Percentiles rank a stretch among this genome's conserved stretches.
phyloP scores from a whole-genome alignment of 1,140 invertebrate genomes.

The Leptopilina clavipes region DNA sequence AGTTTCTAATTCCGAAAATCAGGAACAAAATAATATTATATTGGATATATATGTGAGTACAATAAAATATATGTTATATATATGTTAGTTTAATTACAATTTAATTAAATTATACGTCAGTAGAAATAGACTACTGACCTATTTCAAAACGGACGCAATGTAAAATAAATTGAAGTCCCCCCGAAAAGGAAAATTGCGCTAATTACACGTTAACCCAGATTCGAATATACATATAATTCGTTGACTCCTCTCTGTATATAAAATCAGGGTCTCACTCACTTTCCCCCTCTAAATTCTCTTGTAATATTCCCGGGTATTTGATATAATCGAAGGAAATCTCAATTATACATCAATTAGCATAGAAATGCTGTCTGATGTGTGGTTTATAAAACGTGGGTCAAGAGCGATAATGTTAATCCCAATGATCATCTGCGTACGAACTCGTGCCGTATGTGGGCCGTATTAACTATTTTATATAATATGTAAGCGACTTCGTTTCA shows the following conservation, averaged over 20 bases:
- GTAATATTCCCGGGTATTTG: slow-evolving; percentile 39
- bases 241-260: not conserved
- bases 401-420: slow-evolving; percentile 58
- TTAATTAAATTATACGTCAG: too few species aligned
- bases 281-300: too few species aligned
- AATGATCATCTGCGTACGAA: slow-evolving; percentile 46
- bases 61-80: too few species aligned
- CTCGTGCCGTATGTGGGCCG: slow-evolving; percentile 59
- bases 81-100: too few species aligned
- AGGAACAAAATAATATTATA: too few species aligned
- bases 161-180: not conserved
- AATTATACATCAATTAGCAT: slow-evolving; percentile 46
- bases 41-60: too few species aligned
- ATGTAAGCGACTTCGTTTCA: slow-evolving; percentile 54
- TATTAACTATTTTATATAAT: slow-evolving; percentile 44
- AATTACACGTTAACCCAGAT: slow-evolving; percentile 24
- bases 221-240: not conserved
- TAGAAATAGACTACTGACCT: too few species aligned
- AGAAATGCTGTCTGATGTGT: slow-evolving; percentile 44
- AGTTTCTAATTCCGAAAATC: too few species aligned
- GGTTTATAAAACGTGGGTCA: slow-evolving; percentile 49
- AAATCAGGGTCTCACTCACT: slow-evolving; percentile 14
- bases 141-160: too few species aligned
- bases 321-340: slow-evolving; percentile 58
- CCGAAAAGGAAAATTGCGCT: not conserved